Percentiles rank a stretch among this genome's conserved stretches.
Conservation (phyloP, 2,113 vertebrate species). For the Coptodon rendalli region DNA sequence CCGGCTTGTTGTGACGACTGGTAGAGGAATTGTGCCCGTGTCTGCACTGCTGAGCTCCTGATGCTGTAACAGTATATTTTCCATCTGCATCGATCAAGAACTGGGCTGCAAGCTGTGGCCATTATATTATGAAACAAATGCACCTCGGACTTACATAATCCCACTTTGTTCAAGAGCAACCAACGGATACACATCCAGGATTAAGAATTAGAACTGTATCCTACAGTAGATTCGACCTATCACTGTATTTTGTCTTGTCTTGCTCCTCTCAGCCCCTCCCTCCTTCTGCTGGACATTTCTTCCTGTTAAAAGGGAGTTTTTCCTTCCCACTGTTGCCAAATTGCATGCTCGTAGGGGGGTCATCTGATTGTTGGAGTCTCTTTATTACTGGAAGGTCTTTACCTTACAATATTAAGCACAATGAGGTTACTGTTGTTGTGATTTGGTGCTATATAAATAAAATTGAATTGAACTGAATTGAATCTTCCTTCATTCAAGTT, state of each 20-base stretch:
- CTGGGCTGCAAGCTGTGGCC: neutral
- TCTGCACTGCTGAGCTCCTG: neutral
- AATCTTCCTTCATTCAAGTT: neutral
- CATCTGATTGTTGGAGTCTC: neutral
- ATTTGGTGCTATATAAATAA: neutral
- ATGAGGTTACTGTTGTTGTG: neutral
- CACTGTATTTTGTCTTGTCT: neutral
- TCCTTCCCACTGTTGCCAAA: neutral
- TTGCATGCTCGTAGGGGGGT: neutral
- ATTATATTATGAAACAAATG: neutral
- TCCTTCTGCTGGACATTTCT: neutral
- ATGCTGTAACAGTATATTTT: neutral
- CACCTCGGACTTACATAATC: neutral
- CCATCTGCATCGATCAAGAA: neutral
- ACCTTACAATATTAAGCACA: neutral
- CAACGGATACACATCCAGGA: neutral
- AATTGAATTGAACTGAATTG: neutral
- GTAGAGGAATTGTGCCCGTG: slow-evolving; percentile 1
- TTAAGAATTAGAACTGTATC: neutral
- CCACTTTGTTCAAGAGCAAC: neutral
- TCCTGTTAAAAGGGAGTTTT: neutral
- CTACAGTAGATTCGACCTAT: neutral
- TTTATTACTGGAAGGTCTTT: neutral
- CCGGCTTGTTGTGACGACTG: slow-evolving; percentile 9
- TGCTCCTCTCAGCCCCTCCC: neutral